Evolutionary conservation across 2,113 vertebrate species (phyloP).

Genomic region (Aphyosemion australe): DNA sequence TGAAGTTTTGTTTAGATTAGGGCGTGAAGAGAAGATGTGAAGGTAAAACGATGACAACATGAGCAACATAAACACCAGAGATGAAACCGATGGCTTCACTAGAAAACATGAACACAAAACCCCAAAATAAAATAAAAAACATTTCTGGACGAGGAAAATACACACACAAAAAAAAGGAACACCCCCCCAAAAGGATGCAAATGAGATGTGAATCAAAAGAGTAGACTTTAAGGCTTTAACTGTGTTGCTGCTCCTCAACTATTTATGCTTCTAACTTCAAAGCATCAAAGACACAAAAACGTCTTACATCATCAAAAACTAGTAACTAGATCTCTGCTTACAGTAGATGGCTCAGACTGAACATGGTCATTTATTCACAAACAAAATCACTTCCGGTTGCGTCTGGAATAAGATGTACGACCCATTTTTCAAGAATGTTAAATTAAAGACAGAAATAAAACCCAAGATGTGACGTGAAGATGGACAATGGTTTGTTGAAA

Average conservation of each 20-base stretch:
- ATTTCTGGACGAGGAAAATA: too few relatives aligned
- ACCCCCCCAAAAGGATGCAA: too few relatives aligned
- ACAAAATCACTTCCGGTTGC: neutral
- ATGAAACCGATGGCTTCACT: neutral
- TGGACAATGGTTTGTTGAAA: slow-evolving; percentile 31
- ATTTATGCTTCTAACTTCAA: too few relatives aligned
- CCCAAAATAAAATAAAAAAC: too few relatives aligned
- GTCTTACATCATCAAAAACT: neutral
- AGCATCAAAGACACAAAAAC: neutral
- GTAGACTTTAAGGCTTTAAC: too few relatives aligned
- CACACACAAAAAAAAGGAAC: too few relatives aligned
- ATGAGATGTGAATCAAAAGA: too few relatives aligned
- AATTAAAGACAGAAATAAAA: slow-evolving; percentile 5
- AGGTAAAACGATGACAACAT: slow-evolving; percentile 14
- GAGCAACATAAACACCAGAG: neutral
- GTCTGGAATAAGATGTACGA: neutral
- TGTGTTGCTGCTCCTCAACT: too few relatives aligned
- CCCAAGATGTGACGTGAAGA: slow-evolving; percentile 39
- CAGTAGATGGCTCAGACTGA: neutral
- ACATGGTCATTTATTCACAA: slow-evolving; percentile 6
- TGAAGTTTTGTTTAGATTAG: neutral
- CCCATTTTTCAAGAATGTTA: neutral
- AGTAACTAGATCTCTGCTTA: neutral
- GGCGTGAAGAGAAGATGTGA: neutral
- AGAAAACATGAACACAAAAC: too few relatives aligned